Evolutionary conservation across 1,140 invertebrate species (phyloP).

Genomic region (Eriosoma lanigerum): DNA sequence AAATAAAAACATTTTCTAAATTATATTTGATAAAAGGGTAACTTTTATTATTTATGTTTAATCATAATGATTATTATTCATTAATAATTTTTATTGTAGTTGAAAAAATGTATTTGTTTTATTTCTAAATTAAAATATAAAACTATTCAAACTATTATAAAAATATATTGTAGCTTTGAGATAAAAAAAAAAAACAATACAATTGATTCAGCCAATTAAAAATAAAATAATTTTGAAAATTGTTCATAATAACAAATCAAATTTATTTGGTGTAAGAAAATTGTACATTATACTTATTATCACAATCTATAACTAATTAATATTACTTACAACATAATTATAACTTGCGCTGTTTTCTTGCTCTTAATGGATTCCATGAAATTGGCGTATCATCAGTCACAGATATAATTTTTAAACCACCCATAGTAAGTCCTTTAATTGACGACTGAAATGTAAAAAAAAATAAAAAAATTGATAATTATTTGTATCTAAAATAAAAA

Average conservation of each 20-base stretch:
- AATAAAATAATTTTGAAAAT: neutral
- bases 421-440: constrained; percentile 90
- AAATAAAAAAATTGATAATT: neutral
- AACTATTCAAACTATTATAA: too few relatives aligned
- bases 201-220: neutral
- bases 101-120: too few relatives aligned
- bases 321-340: constrained; percentile 59
- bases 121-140: too few relatives aligned
- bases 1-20: too few relatives aligned
- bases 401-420: constrained; percentile 84
- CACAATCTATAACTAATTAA: constrained; percentile 37
- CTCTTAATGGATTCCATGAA: constrained; percentile 70
- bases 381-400: constrained; percentile 86
- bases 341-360: constrained; percentile 73
- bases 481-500: neutral
- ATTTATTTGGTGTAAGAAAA: constrained; percentile 20
- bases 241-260: neutral
- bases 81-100: too few relatives aligned
- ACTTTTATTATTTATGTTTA: too few relatives aligned
- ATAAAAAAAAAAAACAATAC: neutral
- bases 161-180: too few relatives aligned
- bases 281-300: neutral
- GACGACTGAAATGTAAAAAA: constrained; percentile 68
- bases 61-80: too few relatives aligned
- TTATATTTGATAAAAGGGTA: too few relatives aligned